Evolutionary conservation across 1,140 invertebrate genomes (phyloP).

Genomic region (Brachionus sp.): DNA sequence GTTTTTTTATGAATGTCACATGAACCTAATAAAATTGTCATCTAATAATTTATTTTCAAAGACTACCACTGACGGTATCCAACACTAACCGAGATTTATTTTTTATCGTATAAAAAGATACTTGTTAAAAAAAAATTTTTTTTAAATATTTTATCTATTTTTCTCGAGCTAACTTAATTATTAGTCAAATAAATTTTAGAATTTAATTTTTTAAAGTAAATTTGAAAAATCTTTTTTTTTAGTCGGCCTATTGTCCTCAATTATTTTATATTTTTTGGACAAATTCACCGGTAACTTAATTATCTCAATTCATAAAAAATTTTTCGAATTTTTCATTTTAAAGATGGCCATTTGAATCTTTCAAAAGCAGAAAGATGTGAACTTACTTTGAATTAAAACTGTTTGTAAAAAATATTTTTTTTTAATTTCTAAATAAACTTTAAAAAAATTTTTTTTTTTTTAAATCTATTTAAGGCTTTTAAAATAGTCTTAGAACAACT

Average conservation of each 20-base stretch:
- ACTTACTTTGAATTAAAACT: background rate
- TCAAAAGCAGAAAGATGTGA: conserved; percentile 23
- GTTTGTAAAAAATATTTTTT: background rate
- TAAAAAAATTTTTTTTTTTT: background rate
- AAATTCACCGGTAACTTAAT: background rate
- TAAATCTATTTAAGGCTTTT: background rate
- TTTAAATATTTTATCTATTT: too few species aligned
- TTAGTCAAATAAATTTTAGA: too few species aligned
- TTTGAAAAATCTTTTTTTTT: background rate
- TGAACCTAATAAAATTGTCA: too few species aligned
- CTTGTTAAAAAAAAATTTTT: too few species aligned
- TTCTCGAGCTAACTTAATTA: too few species aligned
- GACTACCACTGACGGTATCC: too few species aligned
- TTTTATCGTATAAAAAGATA: too few species aligned
- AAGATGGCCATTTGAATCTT: conserved; percentile 38
- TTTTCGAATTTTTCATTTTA: background rate
- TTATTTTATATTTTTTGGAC: background rate
- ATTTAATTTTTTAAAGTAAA: background rate
- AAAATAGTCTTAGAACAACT: background rate
- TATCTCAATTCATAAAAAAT: background rate
- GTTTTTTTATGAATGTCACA: too few species aligned
- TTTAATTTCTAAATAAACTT: background rate
- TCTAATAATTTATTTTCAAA: background rate
- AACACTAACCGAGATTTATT: too few species aligned
- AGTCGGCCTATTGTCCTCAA: background rate